Evolutionary conservation across 2,888 invertebrate species (phyloP).

Genomic region (Seira ritae): DNA sequence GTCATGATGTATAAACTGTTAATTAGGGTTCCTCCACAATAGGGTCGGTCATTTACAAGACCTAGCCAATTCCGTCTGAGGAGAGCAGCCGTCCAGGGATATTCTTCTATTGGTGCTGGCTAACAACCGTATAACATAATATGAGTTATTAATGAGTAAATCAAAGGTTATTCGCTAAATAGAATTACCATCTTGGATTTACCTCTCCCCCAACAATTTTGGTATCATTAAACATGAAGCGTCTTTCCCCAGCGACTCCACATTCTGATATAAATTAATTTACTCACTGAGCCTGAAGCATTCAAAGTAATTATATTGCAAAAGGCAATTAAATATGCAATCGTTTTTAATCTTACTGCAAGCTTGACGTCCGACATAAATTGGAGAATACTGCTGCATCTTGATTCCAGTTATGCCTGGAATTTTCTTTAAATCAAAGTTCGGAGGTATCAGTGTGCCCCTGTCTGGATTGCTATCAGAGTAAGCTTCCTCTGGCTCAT

Average conservation of each 20-base stretch:
- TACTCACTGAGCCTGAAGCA: neutral
- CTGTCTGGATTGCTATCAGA: neutral
- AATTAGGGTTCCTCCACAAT: constrained; percentile 63
- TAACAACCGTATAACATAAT: too few species aligned
- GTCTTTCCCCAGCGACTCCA: constrained; percentile 48
- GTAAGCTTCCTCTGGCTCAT: constrained; percentile 47
- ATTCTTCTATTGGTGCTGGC: constrained; percentile 69
- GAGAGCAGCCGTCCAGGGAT: constrained; percentile 68
- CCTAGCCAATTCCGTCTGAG: constrained; percentile 67
- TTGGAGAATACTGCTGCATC: constrained; percentile 3
- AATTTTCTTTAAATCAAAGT: constrained; percentile 57
- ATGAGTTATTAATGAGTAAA: too few species aligned
- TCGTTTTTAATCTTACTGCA: constrained; percentile 48
- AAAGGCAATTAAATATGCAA: neutral
- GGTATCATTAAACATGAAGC: constrained; percentile 44
- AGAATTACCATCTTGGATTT: neutral
- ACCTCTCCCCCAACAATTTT: constrained; percentile 66
- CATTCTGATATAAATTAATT: constrained; percentile 42
- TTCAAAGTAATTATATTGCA: neutral
- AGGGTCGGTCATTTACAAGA: constrained; percentile 53
- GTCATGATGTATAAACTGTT: constrained; percentile 65
- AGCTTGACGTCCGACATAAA: constrained; percentile 56
- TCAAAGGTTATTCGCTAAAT: neutral
- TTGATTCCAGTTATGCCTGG: constrained; percentile 50
- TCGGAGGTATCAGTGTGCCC: constrained; percentile 48